These are phyloP conservation scores for Phaenicophaeus curvirostris DNA, from an alignment of 2,797 vertebrate species.

Conservation along the genomic window DNA sequence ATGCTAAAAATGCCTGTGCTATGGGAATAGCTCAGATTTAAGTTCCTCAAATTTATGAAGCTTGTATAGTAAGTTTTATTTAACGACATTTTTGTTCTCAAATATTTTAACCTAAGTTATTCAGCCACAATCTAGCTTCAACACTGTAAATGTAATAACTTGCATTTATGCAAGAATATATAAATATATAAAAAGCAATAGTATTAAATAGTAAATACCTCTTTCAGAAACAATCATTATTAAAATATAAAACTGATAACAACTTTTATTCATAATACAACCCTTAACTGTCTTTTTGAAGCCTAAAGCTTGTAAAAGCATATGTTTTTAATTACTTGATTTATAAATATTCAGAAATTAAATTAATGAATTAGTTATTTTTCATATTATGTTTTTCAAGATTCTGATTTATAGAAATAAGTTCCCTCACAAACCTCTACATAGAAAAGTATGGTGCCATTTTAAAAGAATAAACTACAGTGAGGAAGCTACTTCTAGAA, in stretches of 20 bases:
- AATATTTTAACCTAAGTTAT: neutral
- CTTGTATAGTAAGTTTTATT: neutral
- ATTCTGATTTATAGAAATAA: neutral
- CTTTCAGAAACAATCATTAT: neutral
- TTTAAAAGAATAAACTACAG: slow-evolving; percentile 25
- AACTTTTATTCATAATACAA: neutral
- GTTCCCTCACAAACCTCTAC: neutral
- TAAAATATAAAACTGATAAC: neutral
- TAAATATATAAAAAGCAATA: neutral
- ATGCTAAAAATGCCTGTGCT: neutral
- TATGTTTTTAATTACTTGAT: neutral
- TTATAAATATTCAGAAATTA: neutral
- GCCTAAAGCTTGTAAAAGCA: neutral
- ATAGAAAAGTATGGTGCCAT: neutral
- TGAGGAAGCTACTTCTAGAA: slow-evolving; percentile 43
- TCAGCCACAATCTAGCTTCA: neutral
- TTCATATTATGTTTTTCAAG: neutral
- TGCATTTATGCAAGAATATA: neutral
- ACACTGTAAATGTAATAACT: neutral
- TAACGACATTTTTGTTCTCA: neutral
- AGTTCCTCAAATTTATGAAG: neutral
- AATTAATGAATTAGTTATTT: neutral
- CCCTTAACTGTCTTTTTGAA: neutral
- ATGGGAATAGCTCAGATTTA: neutral
- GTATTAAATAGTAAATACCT: neutral